These are phyloP conservation scores for Linyphia triangularis DNA, from an alignment of 2,888 invertebrate genomes.

Conservation along the genomic window DNA sequence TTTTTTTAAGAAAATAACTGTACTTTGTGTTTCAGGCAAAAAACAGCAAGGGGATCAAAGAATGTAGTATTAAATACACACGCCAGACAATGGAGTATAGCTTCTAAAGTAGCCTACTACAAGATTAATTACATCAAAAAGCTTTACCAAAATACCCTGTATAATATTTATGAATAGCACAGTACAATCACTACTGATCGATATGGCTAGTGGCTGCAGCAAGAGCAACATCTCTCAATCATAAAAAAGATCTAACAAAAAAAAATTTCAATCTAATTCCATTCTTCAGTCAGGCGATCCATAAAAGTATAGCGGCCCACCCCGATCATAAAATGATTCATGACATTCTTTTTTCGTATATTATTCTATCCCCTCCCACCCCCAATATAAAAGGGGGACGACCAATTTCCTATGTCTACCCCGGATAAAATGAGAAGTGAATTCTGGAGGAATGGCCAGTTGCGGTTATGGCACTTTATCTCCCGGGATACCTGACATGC, in stretches of 20 bases:
- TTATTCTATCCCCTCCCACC: slow-evolving; percentile 1
- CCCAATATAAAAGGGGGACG: background rate
- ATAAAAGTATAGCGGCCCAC: slow-evolving; percentile 27
- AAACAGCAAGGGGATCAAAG: too few species aligned
- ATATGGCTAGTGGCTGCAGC: background rate
- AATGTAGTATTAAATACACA: too few species aligned
- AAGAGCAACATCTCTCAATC: background rate
- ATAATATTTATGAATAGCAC: background rate
- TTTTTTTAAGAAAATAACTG: too few species aligned
- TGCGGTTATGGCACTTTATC: slow-evolving; percentile 50
- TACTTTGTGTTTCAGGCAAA: too few species aligned
- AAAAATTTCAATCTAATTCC: slow-evolving; percentile 45
- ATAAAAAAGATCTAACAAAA: background rate
- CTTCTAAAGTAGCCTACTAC: background rate
- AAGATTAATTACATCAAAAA: background rate
- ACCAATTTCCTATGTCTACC: slow-evolving; percentile 53
- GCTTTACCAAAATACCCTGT: background rate
- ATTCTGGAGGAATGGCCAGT: slow-evolving; percentile 53
- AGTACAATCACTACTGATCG: background rate
- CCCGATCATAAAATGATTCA: slow-evolving; percentile 58
- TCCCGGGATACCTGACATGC: slow-evolving; percentile 34
- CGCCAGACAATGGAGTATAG: background rate
- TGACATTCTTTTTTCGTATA: slow-evolving; percentile 4
- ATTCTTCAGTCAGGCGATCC: slow-evolving; percentile 7
- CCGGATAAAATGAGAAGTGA: slow-evolving; percentile 38